Conservation (phyloP, 2,113 vertebrate species). For the Scolopax mira region DNA sequence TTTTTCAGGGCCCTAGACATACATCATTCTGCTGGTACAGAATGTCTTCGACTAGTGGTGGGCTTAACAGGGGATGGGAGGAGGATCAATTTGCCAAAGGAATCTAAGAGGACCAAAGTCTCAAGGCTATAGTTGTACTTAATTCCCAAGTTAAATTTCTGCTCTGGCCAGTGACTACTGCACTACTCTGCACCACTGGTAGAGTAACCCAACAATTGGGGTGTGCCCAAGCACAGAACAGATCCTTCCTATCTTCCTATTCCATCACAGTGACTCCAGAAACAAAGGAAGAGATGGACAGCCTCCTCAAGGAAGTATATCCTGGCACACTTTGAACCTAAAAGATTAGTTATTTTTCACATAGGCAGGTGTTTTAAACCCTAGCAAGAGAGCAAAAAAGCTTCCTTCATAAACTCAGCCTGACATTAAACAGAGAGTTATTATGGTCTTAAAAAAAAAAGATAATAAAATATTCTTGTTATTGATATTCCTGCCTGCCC, state of each 20-base stretch:
- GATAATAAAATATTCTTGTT: neutral
- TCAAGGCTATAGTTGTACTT: neutral
- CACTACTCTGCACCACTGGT: neutral
- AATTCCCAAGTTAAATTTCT: neutral
- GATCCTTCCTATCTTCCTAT: neutral
- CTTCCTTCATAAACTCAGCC: neutral
- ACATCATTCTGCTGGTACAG: neutral
- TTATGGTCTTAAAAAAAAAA: neutral
- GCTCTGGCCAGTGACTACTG: neutral
- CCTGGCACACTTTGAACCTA: neutral
- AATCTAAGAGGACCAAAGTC: neutral
- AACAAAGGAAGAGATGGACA: neutral
- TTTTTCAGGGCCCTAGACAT: neutral
- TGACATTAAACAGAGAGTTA: neutral
- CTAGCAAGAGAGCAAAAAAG: neutral
- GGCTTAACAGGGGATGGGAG: neutral
- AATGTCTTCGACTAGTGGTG: neutral
- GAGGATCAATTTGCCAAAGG: neutral
- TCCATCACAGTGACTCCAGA: neutral
- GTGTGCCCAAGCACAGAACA: neutral
- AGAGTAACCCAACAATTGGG: rapidly evolving
- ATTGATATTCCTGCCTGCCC: neutral
- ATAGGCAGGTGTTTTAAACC: neutral
- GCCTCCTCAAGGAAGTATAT: neutral
- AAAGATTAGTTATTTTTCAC: neutral